Evolutionary conservation across 30 jellyfish, hydroid and myxozoan genomes (phyloP), one percentile per base, ranked within the genome.

Genomic region (Catostylus mosaicus): DNA sequence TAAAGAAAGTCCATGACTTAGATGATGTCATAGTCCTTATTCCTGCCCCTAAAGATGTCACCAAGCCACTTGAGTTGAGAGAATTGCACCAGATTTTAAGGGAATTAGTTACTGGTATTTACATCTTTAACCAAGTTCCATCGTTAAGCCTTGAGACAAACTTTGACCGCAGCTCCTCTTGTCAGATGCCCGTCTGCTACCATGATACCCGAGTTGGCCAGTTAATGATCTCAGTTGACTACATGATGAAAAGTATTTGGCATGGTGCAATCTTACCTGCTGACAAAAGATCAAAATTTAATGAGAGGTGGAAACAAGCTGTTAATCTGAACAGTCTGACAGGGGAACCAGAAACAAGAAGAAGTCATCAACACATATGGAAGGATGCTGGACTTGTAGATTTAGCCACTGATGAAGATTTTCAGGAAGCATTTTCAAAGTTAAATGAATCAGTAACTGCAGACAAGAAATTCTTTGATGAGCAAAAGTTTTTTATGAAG

Each of bases 361-460:
- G 96, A 31, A 88, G 92, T 34, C 88, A 64, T n/a, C 96, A 68
- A 73, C 92, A 50, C 29, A 80, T 88, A 16, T 86, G 96, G 96
- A 71, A 78, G 27, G 96, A 86, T 6, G 96, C 96, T 14, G 96
- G 96, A 31, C 66, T 75, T n/a, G 36, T 86, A 18, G 96, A 86
- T 32, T 4, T 86, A 24, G 83, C 96, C 1, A 32, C 73, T 22
- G 88, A 76, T 26, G 89, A 73, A 51, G 90, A 76, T 12, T 77
- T 63, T 71, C 62, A 56, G 34, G 87, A 65, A 33, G 78, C 85
- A 14, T 73, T 60, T 47, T 54, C 84, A 45, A 67, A 46, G 11
- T n/a, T 61, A 18, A 63, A 63, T 30, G 45, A 64, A 61, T 16
- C 82, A 22, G 69, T 34, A 10, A 30, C 30, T 12, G 43, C 35